Evolutionary conservation across 2,888 invertebrate genomes (phyloP).

Genomic region (Halictus quadricinctus): DNA sequence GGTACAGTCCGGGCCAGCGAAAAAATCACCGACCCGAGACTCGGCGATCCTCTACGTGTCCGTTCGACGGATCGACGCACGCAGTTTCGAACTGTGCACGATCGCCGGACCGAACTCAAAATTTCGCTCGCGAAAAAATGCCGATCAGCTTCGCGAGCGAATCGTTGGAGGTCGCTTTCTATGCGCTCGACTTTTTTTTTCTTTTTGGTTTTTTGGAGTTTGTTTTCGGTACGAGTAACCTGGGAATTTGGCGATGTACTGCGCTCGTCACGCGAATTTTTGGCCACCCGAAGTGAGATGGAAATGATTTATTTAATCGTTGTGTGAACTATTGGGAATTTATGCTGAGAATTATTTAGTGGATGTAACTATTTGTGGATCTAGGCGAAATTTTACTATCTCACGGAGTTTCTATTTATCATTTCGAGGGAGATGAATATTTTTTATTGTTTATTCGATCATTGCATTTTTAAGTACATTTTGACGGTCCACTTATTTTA

Average conservation of each 20-base stretch:
- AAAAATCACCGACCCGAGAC: constrained; percentile 70
- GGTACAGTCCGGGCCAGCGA: constrained; percentile 80
- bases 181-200: background rate
- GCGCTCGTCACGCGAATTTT: background rate
- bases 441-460: background rate
- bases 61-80: constrained; percentile 42
- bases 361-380: background rate
- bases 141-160: background rate
- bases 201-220: background rate
- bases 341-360: too few relatives aligned
- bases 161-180: background rate
- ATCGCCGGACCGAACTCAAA: background rate
- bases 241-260: background rate
- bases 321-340: background rate
- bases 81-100: background rate
- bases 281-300: background rate
- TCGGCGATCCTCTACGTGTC: constrained; percentile 17
- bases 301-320: background rate
- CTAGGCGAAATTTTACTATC: background rate
- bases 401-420: background rate
- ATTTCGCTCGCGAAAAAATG: background rate
- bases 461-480: background rate
- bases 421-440: background rate
- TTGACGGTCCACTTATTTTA: background rate
- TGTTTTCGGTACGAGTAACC: background rate